Evolutionary conservation across 2,113 vertebrate genomes (phyloP), one percentile per base, ranked within the genome.

Genomic region (Ellobius talpinus): DNA sequence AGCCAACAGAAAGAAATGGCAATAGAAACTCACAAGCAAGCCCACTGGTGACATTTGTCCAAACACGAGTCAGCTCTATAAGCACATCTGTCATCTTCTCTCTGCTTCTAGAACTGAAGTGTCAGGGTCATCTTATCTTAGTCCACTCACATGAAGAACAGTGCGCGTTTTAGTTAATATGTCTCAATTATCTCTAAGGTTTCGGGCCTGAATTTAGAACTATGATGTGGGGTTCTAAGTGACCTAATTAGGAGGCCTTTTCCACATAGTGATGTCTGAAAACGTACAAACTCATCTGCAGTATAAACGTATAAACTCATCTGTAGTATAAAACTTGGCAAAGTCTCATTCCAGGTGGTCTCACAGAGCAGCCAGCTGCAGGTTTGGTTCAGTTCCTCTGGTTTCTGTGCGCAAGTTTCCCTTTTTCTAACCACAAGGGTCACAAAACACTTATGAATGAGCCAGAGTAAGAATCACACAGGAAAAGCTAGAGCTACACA

Each of bases 91-190:
- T 6, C 14, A 11, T 45, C 45, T 85, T 87, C 45, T 42, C 26
- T 81, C 0, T 11, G 29, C 45, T 94, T 90, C 77, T 88, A 91
- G 58, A 93, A 68, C 47, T 91, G 58, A 81, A 92, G 86, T 21
- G 63, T 79, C 61, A 79, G 63, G 36, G 74, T 72, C 23, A 89
- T 61, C 50, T 58, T 33, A n/a, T 68, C 19, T 77, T 26, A 87
- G 68, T 47, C 50, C 26, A 92, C 42, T 70, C 55, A 73, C 9
- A 74, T 4, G 14, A 42, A 89, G 26, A 50, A 10, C 8, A 65
- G 12, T 63, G 58, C 24, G 24, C 8, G 14, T 23, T 61, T 88
- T 42, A 73, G 50, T 58, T 86, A 72, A 76, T n/a, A 89, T 50
- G 33, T 92, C 12, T 74, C 50, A 81, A 65, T 29, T 29, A 11